phyloP scores from a whole-genome alignment of 2,797 vertebrate species.

The Sebastiscus albofasciatus region DNA sequence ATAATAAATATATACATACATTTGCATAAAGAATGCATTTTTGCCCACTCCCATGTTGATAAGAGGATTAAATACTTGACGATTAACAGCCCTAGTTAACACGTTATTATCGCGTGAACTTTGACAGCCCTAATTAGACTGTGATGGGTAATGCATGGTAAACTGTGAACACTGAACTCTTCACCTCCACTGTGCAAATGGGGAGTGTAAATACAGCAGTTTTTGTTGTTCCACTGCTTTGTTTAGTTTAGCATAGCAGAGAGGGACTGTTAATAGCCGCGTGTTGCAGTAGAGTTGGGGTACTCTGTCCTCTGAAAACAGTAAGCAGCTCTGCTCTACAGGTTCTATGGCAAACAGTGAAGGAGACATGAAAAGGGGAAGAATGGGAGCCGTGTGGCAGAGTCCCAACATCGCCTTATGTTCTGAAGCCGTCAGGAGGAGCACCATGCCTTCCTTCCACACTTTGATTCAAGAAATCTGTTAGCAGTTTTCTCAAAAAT shows the following conservation, averaged over 20 bases:
- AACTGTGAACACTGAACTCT: constrained; percentile 51
- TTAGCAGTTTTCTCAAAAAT: constrained; percentile 73
- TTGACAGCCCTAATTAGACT: not conserved
- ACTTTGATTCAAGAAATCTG: constrained; percentile 76
- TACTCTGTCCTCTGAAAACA: constrained; percentile 44
- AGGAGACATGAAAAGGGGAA: constrained; percentile 55
- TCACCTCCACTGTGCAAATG: constrained; percentile 33
- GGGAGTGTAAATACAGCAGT: constrained; percentile 56
- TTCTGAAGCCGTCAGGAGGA: constrained; percentile 47
- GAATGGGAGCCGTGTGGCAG: constrained; percentile 29
- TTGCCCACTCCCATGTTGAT: too few relatives aligned
- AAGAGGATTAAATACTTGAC: too few relatives aligned
- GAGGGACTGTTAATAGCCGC: constrained; percentile 42
- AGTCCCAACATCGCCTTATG: constrained; percentile 14
- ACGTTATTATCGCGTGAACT: too few relatives aligned
- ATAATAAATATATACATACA: too few relatives aligned
- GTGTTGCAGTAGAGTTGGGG: constrained; percentile 9
- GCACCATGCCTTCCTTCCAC: constrained; percentile 37
- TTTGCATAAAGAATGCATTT: too few relatives aligned
- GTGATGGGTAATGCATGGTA: not conserved
- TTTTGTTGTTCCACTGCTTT: constrained; percentile 51
- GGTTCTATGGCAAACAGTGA: constrained; percentile 48
- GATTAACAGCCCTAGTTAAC: too few relatives aligned
- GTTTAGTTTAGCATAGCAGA: constrained; percentile 51
- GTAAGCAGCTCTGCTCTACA: constrained; percentile 58